Evolutionary conservation across 2,113 vertebrate genomes (phyloP).

Genomic region (Megaceryle torquata): DNA sequence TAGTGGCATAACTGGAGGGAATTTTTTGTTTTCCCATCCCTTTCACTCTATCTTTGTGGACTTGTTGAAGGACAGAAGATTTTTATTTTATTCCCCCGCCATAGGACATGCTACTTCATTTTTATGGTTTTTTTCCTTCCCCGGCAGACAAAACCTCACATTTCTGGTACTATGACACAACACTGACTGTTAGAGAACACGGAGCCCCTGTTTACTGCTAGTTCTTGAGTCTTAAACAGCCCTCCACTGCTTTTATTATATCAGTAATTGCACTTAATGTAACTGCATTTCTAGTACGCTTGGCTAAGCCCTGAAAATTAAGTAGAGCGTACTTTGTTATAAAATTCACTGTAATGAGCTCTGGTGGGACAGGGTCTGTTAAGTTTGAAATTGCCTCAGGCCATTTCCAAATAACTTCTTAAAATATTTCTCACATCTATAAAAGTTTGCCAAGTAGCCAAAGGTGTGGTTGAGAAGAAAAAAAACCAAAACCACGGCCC

Average conservation of each 20-base stretch:
- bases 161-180: conserved; percentile 62
- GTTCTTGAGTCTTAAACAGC: conserved; percentile 83
- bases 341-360: conserved; percentile 92
- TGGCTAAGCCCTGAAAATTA: conserved; percentile 89
- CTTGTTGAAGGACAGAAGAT: conserved; percentile 57
- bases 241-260: conserved; percentile 85
- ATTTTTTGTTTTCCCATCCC: conserved; percentile 45
- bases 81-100: background rate
- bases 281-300: conserved; percentile 81
- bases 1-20: conserved; percentile 76
- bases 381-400: conserved; percentile 90
- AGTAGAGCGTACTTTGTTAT: conserved; percentile 89
- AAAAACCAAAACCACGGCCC: background rate
- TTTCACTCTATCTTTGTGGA: conserved; percentile 5
- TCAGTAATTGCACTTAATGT: conserved; percentile 91
- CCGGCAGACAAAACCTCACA: conserved; percentile 41
- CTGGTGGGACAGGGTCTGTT: conserved; percentile 91
- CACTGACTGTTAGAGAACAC: conserved; percentile 63
- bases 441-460: conserved; percentile 82
- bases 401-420: conserved; percentile 82
- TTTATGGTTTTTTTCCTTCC: background rate
- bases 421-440: conserved; percentile 80
- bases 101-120: background rate
- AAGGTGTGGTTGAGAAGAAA: conserved; percentile 52
- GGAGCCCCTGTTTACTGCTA: conserved; percentile 78